Evolutionary conservation across 2,113 vertebrate species (phyloP).

Genomic region (chimpanzee (Pan troglodytes)): NHGRI_mPanTro3-v2.1_pri NC_086015.1:66634501-66635000

Average conservation of each 20-base stretch:
- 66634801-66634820: constrained; percentile 53
- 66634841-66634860: constrained; percentile 13
- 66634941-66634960: not conserved
- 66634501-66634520: not conserved
- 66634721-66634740: not conserved
- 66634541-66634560: not conserved
- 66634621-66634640: not conserved
- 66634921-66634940: not conserved
- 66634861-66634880: not conserved
- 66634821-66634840: constrained; percentile 3
- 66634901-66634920: not conserved
- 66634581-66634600: not conserved
- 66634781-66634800: constrained; percentile 48
- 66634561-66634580: not conserved
- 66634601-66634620: not conserved
- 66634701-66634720: constrained; percentile 21
- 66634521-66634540: not conserved
- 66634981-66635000: not conserved
- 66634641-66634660: not conserved
- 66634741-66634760: constrained; percentile 23
- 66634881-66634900: not conserved
- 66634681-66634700: not conserved
- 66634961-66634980: not conserved
- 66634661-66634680: not conserved
- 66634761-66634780: constrained; percentile 67